Evolutionary conservation across 2,113 vertebrate genomes (phyloP).

Genomic region (Dasypus novemcinctus): DNA sequence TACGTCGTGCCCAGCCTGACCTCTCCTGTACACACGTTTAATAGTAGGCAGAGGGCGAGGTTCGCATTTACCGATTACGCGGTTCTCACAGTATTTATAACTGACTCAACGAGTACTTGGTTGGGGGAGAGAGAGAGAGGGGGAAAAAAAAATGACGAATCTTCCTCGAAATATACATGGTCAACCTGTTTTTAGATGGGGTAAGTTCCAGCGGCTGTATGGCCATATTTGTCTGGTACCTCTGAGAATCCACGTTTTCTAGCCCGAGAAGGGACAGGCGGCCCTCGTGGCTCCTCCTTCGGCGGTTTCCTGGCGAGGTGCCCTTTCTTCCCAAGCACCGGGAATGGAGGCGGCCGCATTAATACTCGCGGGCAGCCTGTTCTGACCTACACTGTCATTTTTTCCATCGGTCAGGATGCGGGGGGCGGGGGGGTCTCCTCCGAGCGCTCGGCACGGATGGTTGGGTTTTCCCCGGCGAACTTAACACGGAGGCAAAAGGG

Average conservation of each 20-base stretch:
- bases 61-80: conserved; percentile 35
- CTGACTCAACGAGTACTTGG: conserved; percentile 3
- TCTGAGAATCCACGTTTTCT: conserved; percentile 59
- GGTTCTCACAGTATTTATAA: conserved; percentile 47
- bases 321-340: conserved; percentile 36
- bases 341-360: background rate
- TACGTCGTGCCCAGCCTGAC: background rate
- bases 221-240: conserved; percentile 65
- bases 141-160: background rate
- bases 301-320: conserved; percentile 46
- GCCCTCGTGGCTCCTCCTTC: conserved; percentile 62
- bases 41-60: background rate
- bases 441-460: conserved; percentile 45
- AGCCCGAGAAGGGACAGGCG: conserved; percentile 53
- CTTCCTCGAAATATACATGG: conserved; percentile 6
- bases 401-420: conserved; percentile 45
- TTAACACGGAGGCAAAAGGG: conserved; percentile 65
- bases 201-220: conserved; percentile 20
- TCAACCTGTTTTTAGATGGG: conserved; percentile 45
- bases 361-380: conserved; percentile 37
- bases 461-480: conserved; percentile 55
- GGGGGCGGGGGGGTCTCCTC: background rate
- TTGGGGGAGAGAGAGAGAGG: too few species aligned
- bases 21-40: background rate
- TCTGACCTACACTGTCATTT: conserved; percentile 64